Base-by-base conservation (phyloP, 2,888 invertebrate genomes). In the Microplitis deprimator region DNA sequence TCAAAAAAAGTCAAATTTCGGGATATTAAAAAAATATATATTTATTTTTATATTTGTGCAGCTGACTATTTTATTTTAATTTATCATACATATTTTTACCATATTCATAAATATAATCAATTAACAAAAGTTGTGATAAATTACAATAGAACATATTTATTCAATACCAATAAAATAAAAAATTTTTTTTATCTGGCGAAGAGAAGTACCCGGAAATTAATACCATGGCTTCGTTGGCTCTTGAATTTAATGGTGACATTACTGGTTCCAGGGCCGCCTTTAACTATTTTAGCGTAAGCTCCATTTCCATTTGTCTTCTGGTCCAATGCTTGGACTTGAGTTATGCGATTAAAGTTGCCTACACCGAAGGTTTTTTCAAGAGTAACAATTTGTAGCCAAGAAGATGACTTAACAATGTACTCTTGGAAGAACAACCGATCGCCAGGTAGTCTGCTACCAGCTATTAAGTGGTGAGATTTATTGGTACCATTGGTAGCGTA, bases 241-340 rank as follows among this genome's bases (percentile, higher is more conserved):
- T 89, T 90, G 82, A 91, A 88, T 76, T 86, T 87, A 8, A 91
- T 82, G 2, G 85, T 85, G 1, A 86, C 89, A 39, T 77, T 82
- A 1, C 77, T 81, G 29, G 79, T 77, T 6, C 88, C 87, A 1
- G 90, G 87, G 7, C 91, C 91, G 8, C 91, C 91, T 0, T 72
- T 79, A 2, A 82, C 79, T 0, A 91, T 81, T 2, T 83, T 85
- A 1, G 88, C 89, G 79, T 85, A 89, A 68, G 90, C 91, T 6
- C 91, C 91, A 0, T 87, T 85, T 1, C 89, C 90, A 68, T 89
- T 85, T 20, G 85, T 82, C 20, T 88, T 83, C 78, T 89, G 89
- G 82, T 91, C 91, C 40, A 84, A 82, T 8, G 88, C 85, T 61
- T 83, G 84, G 60, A 91, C 84, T 77, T 87, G 88, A 1, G 87